phyloP scores from a whole-genome alignment of 2,888 invertebrate genomes.

The Leptopilina myrica region DNA sequence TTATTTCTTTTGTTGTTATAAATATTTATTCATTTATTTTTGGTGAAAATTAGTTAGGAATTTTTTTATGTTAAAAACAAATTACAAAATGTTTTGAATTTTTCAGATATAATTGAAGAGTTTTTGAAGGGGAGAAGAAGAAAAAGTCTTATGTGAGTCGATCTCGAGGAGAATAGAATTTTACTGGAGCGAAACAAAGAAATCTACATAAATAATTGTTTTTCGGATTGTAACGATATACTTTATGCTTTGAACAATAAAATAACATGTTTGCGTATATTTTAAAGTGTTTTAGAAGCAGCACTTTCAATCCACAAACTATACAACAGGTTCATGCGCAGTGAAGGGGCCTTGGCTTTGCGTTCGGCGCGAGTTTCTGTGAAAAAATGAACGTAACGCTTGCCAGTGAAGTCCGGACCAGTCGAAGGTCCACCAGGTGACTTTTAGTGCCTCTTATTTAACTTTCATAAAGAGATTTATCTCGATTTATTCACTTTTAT shows the following conservation, averaged over 20 bases:
- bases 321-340: constrained; percentile 30
- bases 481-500: background rate
- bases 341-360: constrained; percentile 35
- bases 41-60: no score
- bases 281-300: background rate
- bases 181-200: no score
- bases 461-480: background rate
- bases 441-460: background rate
- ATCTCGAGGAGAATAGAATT: no score
- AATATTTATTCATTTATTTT: no score
- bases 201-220: no score
- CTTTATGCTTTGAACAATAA: background rate
- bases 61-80: no score
- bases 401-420: constrained; percentile 29
- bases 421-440: constrained; percentile 5
- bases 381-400: constrained; percentile 17
- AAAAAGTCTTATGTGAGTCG: no score
- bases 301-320: constrained; percentile 5
- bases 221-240: no score
- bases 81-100: no score
- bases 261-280: background rate
- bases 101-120: no score
- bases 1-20: no score
- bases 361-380: constrained; percentile 27
- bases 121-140: no score